Evolutionary conservation across 2,113 vertebrate species (phyloP), one percentile per base, ranked within the genome.

Genomic region (Tylochromis polylepis): DNA sequence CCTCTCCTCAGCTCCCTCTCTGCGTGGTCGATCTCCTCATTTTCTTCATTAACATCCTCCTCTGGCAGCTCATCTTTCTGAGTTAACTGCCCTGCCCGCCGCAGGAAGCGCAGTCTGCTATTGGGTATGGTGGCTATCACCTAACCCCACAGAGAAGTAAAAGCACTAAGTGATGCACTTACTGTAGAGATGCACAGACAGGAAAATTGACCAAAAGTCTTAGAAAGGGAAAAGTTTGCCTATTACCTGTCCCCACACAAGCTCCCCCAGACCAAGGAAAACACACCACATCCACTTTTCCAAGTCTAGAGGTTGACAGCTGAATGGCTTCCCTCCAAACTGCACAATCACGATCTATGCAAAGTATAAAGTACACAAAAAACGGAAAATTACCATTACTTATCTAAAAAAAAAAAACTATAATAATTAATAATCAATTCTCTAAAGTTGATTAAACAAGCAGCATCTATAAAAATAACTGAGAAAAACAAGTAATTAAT

Each of bases 271-370:
- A 60, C 98, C 98, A 8, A 99, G 97, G 95, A 99, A 99, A 91
- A 99, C 96, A 94, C 99, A 99, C 99, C 99, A 99, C 97, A 99
- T 97, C 99, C 99, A 99, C 89, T 99, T 98, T 89, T 99, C 98
- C 91, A 98, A 89, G 93, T 98, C 94, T 85, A 99, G 96, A 5
- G 98, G 98, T 18, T 97, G 97, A 89, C 98, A 99, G 93, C 98
- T 99, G 94, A 99, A 99, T 0, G 99, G 99, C 90, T 99, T 99
- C 29, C 98, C 99, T 88, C 99, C 99, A 92, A 99, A 98, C 94
- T 99, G 98, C 89, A 99, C 97, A 85, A 99, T 99, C 85, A 99
- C 91, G 93, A 99, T 97, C 99, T 99, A 87, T 12, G 88, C 55
- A 87, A 53, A 20, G 27, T 56, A 79, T 8, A 86, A 38, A 67